Base-by-base conservation (phyloP, 2,888 invertebrate genomes). In the Orthonevra nobilis region DNA sequence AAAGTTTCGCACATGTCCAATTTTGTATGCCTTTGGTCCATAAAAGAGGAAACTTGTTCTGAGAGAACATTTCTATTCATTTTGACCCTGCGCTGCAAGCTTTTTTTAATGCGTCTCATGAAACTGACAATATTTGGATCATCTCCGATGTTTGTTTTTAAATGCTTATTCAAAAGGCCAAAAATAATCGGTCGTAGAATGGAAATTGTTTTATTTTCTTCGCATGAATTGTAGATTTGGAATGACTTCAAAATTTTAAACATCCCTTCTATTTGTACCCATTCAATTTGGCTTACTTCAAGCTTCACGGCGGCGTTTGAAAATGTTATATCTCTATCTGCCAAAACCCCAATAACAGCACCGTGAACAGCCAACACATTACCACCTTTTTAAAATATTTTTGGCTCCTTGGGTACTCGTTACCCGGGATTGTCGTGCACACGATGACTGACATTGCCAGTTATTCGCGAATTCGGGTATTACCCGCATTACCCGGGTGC, bases 41-140 rank as follows among this genome's bases (percentile, higher is more conserved):
- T 26, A 56, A 56, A 48, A n/a, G 30, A 32, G n/a, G 48, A 48
- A 17, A 30, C 48, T 30, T 48, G 17, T 48, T 48, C 48, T 48
- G 9, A 30, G 15, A 32, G 15, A 15, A 20, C 14, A 12, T 19
- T 23, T n/a, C 48, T 14, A 30, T 17, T 9, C 9, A 48, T 48
- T 48, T 48, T 30, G 48, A 48, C 9, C 50, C 48, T 48, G 3
- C 10, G 14, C 30, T 50, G 36, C 54, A 54, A 54, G 3, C 15
- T 26, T 23, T 38, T 38, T 26, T 26, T 38, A 9, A 54, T 36
- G 12, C 2, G 15, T 32, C 4, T n/a, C 9, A 48, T 17, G 5
- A 48, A 48, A 6, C 32, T 1, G 14, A 32, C 17, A 14, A 48
- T 32, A 30, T 3, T 48, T 48, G 17, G 19, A 20, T 42, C 20